Evolutionary conservation across 1,140 invertebrate species (phyloP), one percentile per base, ranked within the genome.

Genomic region (Ylistrum balloti): DNA sequence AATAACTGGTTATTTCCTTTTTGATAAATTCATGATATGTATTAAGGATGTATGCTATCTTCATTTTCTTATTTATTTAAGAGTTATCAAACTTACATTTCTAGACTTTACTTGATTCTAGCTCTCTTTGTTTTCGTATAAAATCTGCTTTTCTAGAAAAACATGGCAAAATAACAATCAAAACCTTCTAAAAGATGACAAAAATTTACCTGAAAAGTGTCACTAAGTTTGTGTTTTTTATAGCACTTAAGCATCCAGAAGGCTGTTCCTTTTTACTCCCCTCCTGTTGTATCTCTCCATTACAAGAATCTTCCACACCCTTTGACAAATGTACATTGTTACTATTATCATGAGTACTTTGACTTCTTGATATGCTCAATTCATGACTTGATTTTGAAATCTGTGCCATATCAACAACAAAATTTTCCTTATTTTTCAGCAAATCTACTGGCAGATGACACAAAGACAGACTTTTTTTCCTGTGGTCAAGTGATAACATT

Each of bases 11-110:
- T 5, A 38, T n/a, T n/a, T n/a, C n/a, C n/a, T n/a, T n/a, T n/a
- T n/a, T n/a, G n/a, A n/a, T n/a, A n/a, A n/a, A n/a, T n/a, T n/a
- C n/a, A n/a, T n/a, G n/a, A n/a, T n/a, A n/a, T n/a, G n/a, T 89
- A 48, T 33, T 88, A 88, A 89, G 28, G 20, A 48, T 48, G 86
- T 88, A 88, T 89, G 38, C 85, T 56, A 28, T 45, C 41, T 45
- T 45, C 10, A 9, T 1, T 45, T n/a, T n/a, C n/a, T n/a, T n/a
- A n/a, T n/a, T n/a, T n/a, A n/a, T n/a, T n/a, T n/a, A n/a, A n/a
- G n/a, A n/a, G n/a, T n/a, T n/a, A n/a, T n/a, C n/a, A n/a, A n/a
- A n/a, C n/a, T n/a, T n/a, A n/a, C n/a, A n/a, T n/a, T n/a, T n/a
- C n/a, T n/a, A n/a, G n/a, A n/a, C n/a, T n/a, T n/a, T n/a, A n/a